Conservation (phyloP, 1,140 invertebrate species). For the Pomacea maculata region DNA sequence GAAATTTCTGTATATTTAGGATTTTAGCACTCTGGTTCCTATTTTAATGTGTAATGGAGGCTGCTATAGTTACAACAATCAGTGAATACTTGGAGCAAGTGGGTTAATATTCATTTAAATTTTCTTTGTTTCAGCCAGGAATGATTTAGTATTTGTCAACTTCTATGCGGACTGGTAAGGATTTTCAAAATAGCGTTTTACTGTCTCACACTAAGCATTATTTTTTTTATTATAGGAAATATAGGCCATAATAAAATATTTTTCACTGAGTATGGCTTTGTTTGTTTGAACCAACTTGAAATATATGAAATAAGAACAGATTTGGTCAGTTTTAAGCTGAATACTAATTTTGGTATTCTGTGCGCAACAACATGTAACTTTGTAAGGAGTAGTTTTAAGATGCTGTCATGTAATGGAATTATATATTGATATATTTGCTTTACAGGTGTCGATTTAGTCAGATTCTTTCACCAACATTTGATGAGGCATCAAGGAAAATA, state of each 20-base stretch:
- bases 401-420: no score
- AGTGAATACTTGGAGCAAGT: conserved; percentile 3
- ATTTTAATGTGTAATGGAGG: no score
- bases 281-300: no score
- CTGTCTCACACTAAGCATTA: neutral
- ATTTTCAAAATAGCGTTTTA: neutral
- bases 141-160: conserved; percentile 97
- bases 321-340: no score
- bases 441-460: conserved; percentile 80
- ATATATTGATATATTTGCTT: conserved; percentile 12
- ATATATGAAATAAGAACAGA: no score
- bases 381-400: no score
- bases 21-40: no score
- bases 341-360: no score
- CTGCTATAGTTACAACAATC: neutral
- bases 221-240: no score
- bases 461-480: conserved; percentile 94
- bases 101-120: neutral
- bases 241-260: no score
- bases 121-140: conserved; percentile 78
- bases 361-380: no score
- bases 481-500: conserved; percentile 92
- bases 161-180: conserved; percentile 97
- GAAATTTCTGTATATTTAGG: neutral
- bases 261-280: no score